Conservation (phyloP, 2,797 vertebrate species). For the Anolis apletophallus region DNA sequence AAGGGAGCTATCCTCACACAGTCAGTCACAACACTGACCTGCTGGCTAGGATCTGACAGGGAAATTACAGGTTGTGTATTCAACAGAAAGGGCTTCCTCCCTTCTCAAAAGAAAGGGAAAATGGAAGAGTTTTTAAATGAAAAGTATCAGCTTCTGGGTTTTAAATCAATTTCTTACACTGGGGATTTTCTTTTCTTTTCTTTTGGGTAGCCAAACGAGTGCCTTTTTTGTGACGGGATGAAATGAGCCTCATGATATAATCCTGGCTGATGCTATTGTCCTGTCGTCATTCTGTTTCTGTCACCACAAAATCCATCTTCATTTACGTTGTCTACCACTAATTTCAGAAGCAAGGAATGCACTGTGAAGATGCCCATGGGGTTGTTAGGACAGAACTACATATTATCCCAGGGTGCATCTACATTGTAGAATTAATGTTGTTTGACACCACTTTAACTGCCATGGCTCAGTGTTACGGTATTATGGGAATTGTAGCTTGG, state of each 20-base stretch:
- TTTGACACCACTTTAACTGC: too few relatives aligned
- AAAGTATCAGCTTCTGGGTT: slow-evolving; percentile 71
- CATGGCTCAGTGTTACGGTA: too few relatives aligned
- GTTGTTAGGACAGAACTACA: neutral
- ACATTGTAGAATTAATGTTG: too few relatives aligned
- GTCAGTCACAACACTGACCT: slow-evolving; percentile 87
- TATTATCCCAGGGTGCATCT: neutral
- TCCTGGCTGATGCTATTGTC: rapidly evolving
- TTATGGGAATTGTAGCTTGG: too few relatives aligned
- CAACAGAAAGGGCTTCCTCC: slow-evolving; percentile 78
- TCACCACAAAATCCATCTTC: rapidly evolving
- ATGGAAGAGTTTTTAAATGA: slow-evolving; percentile 68
- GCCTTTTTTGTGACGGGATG: rapidly evolving
- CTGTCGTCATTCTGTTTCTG: rapidly evolving
- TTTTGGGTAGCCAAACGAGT: slow-evolving; percentile 14
- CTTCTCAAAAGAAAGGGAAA: slow-evolving; percentile 63
- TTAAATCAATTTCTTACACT: slow-evolving; percentile 30
- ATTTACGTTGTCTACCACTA: neutral
- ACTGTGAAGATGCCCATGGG: too few relatives aligned
- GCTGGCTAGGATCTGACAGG: slow-evolving; percentile 79
- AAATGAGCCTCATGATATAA: neutral
- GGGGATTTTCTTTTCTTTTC: slow-evolving; percentile 46
- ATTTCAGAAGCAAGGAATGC: neutral
- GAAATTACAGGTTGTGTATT: slow-evolving; percentile 81
- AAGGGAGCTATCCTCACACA: slow-evolving; percentile 82